Evolutionary conservation across 2,888 invertebrate species (phyloP), one percentile per base, ranked within the genome.

Genomic region (Deilephila elpenor): DNA sequence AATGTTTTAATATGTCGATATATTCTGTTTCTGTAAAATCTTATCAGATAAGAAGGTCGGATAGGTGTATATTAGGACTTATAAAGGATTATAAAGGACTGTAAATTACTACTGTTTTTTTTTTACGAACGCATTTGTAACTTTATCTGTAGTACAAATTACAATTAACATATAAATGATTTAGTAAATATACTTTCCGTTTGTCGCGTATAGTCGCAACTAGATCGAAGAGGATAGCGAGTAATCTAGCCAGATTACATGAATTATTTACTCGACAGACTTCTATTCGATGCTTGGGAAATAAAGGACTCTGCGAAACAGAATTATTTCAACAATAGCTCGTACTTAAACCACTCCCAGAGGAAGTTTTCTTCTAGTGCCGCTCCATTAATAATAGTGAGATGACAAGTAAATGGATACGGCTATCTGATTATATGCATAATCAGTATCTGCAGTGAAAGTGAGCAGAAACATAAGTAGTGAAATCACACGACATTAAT

Each of bases 401-500:
- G 17, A 17, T 25, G 67, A 67, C 67, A 25, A 17, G 8, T 25
- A 67, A 67, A 62, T 25, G 17, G 25, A 51, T 51, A 44, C n/a
- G 44, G 5, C 5, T 14, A 67, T 51, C 25, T 25, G 25, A 51
- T 67, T 51, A 67, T 67, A 29, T 62, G 37, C 37, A 59, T 71
- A 44, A 60, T 59, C 25, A 67, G 37, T 51, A 25, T 25, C 25
- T 51, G 25, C 14, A 67, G 67, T 67, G 67, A 64, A 56, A 67
- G 71, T 74, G 74, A 51, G 74, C 61, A 78, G 4, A 81, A 79
- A 77, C 53, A 76, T 75, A 59, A 74, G 70, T 71, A 74, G 74
- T 74, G 44, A 72, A 73, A 76, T 73, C 73, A 61, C 44, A 51
- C 25, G 25, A 14, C 25, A 67, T 14, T 67, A 64, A 44, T 64